A percentile compares a stretch with the other conserved stretches of the same genome.
These are phyloP conservation scores for Geodia barretti DNA, from an alignment of 37 sponge, comb jelly and placozoan genomes.

Conservation along the genomic window DNA sequence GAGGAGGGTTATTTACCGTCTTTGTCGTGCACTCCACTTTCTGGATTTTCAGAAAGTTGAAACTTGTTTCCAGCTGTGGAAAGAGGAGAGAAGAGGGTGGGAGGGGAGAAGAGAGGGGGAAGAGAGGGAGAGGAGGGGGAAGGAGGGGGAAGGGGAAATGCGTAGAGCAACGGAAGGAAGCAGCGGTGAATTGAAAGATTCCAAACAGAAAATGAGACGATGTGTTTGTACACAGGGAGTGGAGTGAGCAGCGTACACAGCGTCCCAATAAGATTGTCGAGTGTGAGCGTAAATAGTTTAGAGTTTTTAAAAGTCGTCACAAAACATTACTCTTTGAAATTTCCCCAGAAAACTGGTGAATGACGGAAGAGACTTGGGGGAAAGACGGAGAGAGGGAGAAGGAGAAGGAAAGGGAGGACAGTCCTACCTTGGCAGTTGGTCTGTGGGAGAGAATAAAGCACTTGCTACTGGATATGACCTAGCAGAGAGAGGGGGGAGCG, in stretches of 20 bases:
- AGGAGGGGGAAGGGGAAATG: neutral
- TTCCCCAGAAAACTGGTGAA: too few species aligned
- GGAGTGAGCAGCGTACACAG: too few species aligned
- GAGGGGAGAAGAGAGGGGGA: neutral
- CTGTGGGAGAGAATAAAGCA: constrained; percentile 38
- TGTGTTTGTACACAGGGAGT: too few species aligned
- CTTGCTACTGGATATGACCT: constrained; percentile 58
- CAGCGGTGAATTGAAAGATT: too few species aligned
- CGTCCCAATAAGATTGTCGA: too few species aligned
- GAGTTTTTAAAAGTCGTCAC: too few species aligned
- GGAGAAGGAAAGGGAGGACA: neutral
- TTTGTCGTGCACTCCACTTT: constrained; percentile 45
- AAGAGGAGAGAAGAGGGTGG: neutral
- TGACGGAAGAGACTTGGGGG: neutral
- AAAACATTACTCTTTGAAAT: too few species aligned
- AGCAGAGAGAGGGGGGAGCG: neutral
- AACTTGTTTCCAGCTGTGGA: constrained; percentile 60
- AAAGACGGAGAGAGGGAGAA: too few species aligned
- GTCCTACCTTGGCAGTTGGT: constrained; percentile 42
- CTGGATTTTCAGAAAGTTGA: constrained; percentile 66
- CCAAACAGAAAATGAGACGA: too few species aligned
- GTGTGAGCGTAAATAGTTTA: too few species aligned
- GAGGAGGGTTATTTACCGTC: constrained; percentile 20
- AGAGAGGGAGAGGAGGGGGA: neutral
- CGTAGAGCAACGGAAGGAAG: neutral